phyloP scores from a whole-genome alignment of 2,113 vertebrate species.

The human (Homo sapiens) region DNA sequence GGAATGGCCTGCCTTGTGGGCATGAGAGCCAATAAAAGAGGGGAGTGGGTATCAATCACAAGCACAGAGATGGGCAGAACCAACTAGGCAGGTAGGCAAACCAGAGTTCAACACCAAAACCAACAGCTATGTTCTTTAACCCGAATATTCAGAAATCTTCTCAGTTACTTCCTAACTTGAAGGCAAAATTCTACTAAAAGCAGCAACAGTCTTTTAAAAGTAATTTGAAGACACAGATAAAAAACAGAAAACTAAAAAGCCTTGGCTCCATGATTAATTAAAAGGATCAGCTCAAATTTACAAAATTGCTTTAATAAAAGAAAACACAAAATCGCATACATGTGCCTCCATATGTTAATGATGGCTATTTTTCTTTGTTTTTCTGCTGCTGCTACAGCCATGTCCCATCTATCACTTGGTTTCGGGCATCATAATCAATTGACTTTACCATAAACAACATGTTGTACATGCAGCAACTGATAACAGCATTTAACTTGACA shows the following conservation, averaged over 20 bases:
- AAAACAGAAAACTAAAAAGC: constrained; percentile 38
- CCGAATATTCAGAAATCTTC: not conserved
- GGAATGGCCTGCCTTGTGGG: not conserved
- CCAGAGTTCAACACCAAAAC: not conserved
- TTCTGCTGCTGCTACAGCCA: not conserved
- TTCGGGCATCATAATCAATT: constrained; percentile 62
- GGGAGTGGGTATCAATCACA: not conserved
- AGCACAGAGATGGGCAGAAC: not conserved
- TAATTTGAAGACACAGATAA: constrained; percentile 48
- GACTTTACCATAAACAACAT: constrained; percentile 72
- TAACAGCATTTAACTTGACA: constrained; percentile 67
- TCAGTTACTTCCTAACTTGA: not conserved
- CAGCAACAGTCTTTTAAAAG: not conserved
- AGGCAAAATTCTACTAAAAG: not conserved
- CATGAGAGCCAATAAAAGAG: not conserved
- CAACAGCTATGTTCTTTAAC: not conserved
- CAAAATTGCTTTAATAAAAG: constrained; percentile 59
- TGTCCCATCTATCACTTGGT: constrained; percentile 61
- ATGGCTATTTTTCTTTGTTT: constrained; percentile 47
- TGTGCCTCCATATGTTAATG: constrained; percentile 64
- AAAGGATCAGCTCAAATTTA: constrained; percentile 57
- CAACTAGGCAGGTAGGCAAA: accelerated
- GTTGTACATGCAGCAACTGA: constrained; percentile 58
- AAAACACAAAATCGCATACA: constrained; percentile 43
- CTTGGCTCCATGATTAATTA: constrained; percentile 65